Evolutionary conservation across 2,797 vertebrate species (phyloP).

Genomic region (Amazonetta brasiliensis): DNA sequence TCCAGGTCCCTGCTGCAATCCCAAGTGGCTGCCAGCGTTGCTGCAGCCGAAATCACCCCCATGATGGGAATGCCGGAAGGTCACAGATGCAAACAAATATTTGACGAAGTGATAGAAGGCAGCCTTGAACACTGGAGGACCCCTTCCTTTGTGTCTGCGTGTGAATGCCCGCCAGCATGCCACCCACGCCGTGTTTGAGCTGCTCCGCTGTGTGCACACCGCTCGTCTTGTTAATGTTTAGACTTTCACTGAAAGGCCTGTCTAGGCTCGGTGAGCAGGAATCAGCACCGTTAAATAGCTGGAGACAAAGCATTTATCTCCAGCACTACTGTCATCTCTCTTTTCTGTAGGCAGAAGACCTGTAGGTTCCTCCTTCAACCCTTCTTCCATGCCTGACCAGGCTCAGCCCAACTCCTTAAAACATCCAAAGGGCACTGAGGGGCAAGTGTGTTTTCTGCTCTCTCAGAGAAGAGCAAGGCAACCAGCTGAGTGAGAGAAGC

Average conservation of each 20-base stretch:
- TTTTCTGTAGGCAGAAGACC: background rate
- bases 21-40: background rate
- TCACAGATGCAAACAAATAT: constrained; percentile 63
- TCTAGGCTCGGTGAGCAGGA: background rate
- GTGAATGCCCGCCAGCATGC: background rate
- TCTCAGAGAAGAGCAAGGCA: background rate
- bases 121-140: constrained; percentile 60
- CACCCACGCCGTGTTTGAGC: background rate
- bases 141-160: background rate
- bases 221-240: constrained; percentile 13
- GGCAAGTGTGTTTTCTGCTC: accelerated
- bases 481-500: background rate
- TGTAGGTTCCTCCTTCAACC: background rate
- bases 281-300: background rate
- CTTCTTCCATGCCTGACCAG: accelerated
- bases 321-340: background rate
- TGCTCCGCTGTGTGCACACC: background rate
- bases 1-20: background rate
- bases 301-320: background rate
- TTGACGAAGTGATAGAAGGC: constrained; percentile 8
- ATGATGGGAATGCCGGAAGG: constrained; percentile 23
- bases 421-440: background rate
- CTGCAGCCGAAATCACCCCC: background rate
- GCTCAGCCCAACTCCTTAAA: background rate
- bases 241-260: background rate